Conservation (phyloP, 2,797 vertebrate species). For the Hydrocynus forskahlii region DNA sequence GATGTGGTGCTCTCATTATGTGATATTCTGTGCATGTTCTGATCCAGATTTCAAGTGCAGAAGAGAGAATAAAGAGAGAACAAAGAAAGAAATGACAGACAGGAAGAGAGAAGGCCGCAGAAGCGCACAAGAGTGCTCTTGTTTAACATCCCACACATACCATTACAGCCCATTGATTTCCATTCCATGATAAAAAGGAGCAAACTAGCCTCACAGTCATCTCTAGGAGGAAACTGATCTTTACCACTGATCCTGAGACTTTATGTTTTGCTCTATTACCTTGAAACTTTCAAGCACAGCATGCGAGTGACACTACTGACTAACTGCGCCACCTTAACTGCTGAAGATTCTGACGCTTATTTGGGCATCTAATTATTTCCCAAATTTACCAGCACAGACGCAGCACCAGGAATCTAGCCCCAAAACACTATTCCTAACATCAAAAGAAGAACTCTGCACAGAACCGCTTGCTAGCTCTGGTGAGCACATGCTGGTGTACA, state of each 20-base stretch:
- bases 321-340: not conserved
- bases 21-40: slow-evolving; percentile 25
- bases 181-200: slow-evolving; percentile 43
- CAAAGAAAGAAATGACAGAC: not conserved
- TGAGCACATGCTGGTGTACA: not conserved
- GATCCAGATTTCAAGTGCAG: slow-evolving; percentile 3
- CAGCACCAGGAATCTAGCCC: not conserved
- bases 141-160: slow-evolving; percentile 31
- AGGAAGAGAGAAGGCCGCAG: slow-evolving; percentile 27
- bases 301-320: not conserved
- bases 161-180: slow-evolving; percentile 44
- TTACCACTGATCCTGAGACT: not conserved
- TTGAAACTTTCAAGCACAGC: not conserved
- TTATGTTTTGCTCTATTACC: not conserved
- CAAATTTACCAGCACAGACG: not conserved
- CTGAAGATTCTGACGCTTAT: not conserved
- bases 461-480: not conserved
- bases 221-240: not conserved
- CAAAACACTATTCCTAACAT: not conserved
- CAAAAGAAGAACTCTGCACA: not conserved
- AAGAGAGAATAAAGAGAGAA: slow-evolving; percentile 6
- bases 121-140: slow-evolving; percentile 17
- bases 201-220: not conserved
- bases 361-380: not conserved
- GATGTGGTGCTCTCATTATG: slow-evolving; percentile 52